Evolutionary conservation across 1,140 invertebrate species (phyloP), one percentile per base, ranked within the genome.

Genomic region (Coelopa frigida): DNA sequence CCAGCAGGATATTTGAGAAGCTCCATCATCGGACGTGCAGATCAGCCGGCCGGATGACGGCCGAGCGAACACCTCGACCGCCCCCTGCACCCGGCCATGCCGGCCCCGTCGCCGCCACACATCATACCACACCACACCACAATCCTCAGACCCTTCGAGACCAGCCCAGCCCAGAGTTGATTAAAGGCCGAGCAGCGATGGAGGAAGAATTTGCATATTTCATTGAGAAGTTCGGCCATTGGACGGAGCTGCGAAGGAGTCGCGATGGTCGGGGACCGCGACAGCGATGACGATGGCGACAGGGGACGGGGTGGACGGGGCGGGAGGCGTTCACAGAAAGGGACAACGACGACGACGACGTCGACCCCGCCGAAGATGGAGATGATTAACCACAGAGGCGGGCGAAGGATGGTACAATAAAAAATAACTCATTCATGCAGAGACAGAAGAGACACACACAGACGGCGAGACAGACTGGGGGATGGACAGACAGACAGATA

Each of bases 141-240:
- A n/a, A n/a, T n/a, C n/a, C n/a, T n/a, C n/a, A n/a, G n/a, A n/a
- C n/a, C n/a, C n/a, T n/a, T n/a, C n/a, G n/a, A n/a, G n/a, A n/a
- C n/a, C n/a, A n/a, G n/a, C n/a, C n/a, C n/a, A n/a, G n/a, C n/a
- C n/a, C n/a, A n/a, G n/a, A n/a, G n/a, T n/a, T n/a, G n/a, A n/a
- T n/a, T n/a, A n/a, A n/a, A n/a, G n/a, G n/a, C n/a, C n/a, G n/a
- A n/a, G n/a, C n/a, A n/a, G 38, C 14, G 21, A 24, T 17, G 15
- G 31, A 43, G 33, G 15, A 43, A 58, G 63, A 60, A 64, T 64
- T 64, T 64, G 61, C 61, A 64, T 64, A 64, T 64, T 64, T 64
- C 61, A 64, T 64, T 64, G 61, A 64, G 61, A 59, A 64, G 61
- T 64, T 64, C 55, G 61, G 61, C 64, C 61, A 64, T 63, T 32